Evolutionary conservation across 1,140 invertebrate genomes (phyloP), one percentile per base, ranked within the genome.

Genomic region (Diorhabda sublineata): DNA sequence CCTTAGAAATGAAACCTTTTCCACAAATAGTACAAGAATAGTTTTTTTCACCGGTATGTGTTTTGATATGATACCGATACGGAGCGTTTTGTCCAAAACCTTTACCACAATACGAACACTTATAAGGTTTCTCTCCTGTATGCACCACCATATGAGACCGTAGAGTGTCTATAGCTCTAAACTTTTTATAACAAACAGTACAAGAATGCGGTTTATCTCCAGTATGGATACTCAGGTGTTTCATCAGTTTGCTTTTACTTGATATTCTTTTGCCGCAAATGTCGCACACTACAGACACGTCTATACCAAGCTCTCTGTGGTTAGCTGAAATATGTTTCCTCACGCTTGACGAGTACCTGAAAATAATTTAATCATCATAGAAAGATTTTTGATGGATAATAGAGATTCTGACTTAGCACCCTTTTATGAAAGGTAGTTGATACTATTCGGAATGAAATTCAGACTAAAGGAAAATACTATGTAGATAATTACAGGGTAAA

Each of bases 231-330:
- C 89, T 81, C 43, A 87, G 79, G 73, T 92, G 90, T 74, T 89
- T 88, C 77, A 89, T 90, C 64, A 92, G 81, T 68, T 90, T 88
- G 65, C 90, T 88, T 3, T 86, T 84, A 56, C 84, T 87, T 42
- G 87, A 87, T 57, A 96, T 87, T 66, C 89, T 87, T 82, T 96
- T 94, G 9, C 88, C 88, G 80, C 93, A 94, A 47, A 92, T 87
- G 73, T 89, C 87, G 80, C 90, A 91, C 0, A 88, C 66, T 3
- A 86, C 86, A 45, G 75, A 77, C 3, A 69, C 60, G 41, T 78
- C 73, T 45, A 67, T 71, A 1, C 75, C 78, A 58, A 65, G 57
- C 2, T 71, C 72, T 47, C 74, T 75, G 62, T 81, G 79, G 11
- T 78, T 65, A 52, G 47, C 45, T 6, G 64, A 65, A 5, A 56